Conservation (phyloP, 1,140 invertebrate species). For the Lycorma delicatula region DNA sequence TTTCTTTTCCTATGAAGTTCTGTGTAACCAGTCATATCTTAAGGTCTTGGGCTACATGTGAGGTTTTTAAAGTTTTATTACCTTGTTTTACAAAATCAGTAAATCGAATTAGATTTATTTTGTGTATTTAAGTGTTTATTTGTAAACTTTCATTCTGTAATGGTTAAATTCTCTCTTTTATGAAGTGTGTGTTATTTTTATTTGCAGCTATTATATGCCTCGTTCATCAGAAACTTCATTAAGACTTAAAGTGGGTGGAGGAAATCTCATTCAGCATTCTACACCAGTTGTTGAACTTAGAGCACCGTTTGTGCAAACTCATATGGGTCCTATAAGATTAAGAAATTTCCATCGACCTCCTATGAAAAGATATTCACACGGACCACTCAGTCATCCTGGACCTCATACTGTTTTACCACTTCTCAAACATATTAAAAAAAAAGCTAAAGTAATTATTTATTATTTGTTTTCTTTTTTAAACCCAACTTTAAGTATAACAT, state of each 20-base stretch:
- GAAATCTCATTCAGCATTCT: constrained; percentile 90
- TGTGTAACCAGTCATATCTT: no score
- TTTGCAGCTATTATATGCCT: constrained; percentile 80
- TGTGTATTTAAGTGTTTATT: no score
- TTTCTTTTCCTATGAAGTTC: no score
- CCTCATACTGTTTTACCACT: constrained; percentile 72
- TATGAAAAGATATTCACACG: constrained; percentile 79
- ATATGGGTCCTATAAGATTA: constrained; percentile 74
- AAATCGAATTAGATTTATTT: no score
- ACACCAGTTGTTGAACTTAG: constrained; percentile 93
- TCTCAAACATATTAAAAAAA: constrained; percentile 85
- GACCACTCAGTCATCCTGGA: constrained; percentile 56
- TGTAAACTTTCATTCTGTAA: no score
- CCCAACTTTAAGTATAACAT: no score
- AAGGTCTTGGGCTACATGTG: no score
- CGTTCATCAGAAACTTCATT: constrained; percentile 71
- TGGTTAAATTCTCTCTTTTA: no score
- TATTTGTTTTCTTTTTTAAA: no score
- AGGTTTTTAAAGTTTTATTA: no score
- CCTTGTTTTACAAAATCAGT: no score
- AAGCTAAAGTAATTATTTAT: constrained; percentile 57
- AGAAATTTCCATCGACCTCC: constrained; percentile 90
- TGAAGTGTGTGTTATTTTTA: constrained; percentile 4
- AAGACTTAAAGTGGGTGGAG: constrained; percentile 68
- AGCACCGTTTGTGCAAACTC: constrained; percentile 90